Conservation (phyloP, 2,113 vertebrate species). For the Zootoca vivipara region DNA sequence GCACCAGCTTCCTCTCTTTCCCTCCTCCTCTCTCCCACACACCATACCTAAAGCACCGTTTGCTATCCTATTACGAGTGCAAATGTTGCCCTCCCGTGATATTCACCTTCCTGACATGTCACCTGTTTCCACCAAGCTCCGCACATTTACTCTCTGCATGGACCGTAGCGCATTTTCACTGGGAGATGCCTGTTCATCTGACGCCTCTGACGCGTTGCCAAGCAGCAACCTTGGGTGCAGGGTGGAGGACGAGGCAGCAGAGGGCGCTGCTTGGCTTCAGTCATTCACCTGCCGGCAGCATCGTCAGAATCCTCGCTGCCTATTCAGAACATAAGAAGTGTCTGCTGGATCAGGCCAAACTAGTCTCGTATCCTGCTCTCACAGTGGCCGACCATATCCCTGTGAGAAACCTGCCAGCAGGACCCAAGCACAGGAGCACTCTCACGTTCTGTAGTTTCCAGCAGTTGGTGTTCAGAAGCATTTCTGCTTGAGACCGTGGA, state of each 20-base stretch:
- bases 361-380: no score
- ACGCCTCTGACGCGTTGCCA: background rate
- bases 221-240: background rate
- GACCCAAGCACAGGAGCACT: no score
- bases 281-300: background rate
- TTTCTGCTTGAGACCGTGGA: no score
- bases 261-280: slow-evolving; percentile 21
- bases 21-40: no score
- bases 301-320: background rate
- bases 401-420: no score
- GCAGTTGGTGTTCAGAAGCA: no score
- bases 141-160: background rate
- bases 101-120: no score
- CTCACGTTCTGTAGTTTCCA: no score
- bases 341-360: background rate
- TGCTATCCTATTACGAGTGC: background rate
- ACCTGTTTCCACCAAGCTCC: background rate
- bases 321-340: no score
- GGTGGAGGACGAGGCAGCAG: slow-evolving; percentile 20
- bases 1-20: background rate
- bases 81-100: background rate
- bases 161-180: background rate
- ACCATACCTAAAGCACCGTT: no score
- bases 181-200: background rate
- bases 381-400: background rate